Conservation (phyloP, 1,140 invertebrate species). For the Philopotamus ludificatus region DNA sequence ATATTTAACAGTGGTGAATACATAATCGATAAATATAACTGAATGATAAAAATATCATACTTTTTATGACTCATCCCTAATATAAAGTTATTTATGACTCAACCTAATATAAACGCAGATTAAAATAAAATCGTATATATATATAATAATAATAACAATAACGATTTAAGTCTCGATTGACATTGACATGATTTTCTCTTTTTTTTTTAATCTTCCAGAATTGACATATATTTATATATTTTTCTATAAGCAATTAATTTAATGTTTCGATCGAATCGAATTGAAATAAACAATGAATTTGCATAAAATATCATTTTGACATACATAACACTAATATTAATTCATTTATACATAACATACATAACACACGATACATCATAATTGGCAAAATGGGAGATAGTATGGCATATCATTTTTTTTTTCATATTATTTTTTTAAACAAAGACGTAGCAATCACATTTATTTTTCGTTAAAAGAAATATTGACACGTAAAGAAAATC, state of each 20-base stretch:
- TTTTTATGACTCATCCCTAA: too few species aligned
- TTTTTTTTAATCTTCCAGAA: neutral
- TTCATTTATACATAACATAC: neutral
- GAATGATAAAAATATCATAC: too few species aligned
- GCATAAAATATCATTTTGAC: neutral
- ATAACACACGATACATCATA: slow-evolving; percentile 39
- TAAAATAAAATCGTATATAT: too few species aligned
- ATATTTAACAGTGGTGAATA: too few species aligned
- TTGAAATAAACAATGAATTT: neutral
- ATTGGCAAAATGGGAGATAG: slow-evolving; percentile 40
- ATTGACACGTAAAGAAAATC: too few species aligned
- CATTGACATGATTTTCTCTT: neutral
- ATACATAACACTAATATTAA: neutral
- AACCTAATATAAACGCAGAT: too few species aligned
- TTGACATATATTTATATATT: neutral
- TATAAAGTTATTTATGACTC: too few species aligned
- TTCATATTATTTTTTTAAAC: neutral
- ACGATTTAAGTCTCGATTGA: neutral
- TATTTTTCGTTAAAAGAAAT: too few species aligned
- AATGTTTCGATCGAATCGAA: neutral
- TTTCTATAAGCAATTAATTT: neutral
- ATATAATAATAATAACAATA: too few species aligned
- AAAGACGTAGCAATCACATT: too few species aligned
- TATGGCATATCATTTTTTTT: neutral
- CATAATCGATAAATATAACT: too few species aligned